A percentile compares a stretch with the other conserved stretches of the same genome.
Conservation (phyloP, 2,797 vertebrate genomes). For the Hippocampus kuda region DNA sequence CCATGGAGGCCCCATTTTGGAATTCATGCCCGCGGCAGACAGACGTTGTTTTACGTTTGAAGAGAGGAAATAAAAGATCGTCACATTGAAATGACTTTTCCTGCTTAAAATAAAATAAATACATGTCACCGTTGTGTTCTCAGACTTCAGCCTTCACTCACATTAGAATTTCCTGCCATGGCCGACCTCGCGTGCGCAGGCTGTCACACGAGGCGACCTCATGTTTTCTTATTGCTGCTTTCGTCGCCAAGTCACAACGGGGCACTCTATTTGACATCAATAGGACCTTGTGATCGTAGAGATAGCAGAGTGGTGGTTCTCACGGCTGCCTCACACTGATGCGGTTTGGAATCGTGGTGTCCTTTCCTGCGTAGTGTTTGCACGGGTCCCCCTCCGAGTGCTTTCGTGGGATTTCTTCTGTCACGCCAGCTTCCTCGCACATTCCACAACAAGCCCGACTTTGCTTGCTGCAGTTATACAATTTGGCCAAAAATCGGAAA, state of each 20-base stretch:
- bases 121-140: background rate
- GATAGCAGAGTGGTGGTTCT: too few species aligned
- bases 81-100: conserved; percentile 1
- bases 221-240: background rate
- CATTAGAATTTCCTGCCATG: background rate
- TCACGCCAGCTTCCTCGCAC: background rate
- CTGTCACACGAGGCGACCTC: background rate
- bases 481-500: too few species aligned
- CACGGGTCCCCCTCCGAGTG: too few species aligned
- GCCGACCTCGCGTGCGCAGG: background rate
- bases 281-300: background rate
- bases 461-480: too few species aligned
- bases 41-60: conserved; percentile 14
- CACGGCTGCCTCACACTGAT: background rate
- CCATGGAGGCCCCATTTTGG: background rate
- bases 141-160: background rate
- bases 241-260: background rate
- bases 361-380: too few species aligned
- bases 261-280: background rate
- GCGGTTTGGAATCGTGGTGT: background rate
- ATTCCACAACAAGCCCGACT: background rate
- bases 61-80: conserved; percentile 7
- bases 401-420: background rate
- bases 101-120: background rate
- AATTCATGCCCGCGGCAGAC: conserved; percentile 8